phyloP scores from a whole-genome alignment of 2,888 invertebrate genomes.

The Drosophila colorata region DNA sequence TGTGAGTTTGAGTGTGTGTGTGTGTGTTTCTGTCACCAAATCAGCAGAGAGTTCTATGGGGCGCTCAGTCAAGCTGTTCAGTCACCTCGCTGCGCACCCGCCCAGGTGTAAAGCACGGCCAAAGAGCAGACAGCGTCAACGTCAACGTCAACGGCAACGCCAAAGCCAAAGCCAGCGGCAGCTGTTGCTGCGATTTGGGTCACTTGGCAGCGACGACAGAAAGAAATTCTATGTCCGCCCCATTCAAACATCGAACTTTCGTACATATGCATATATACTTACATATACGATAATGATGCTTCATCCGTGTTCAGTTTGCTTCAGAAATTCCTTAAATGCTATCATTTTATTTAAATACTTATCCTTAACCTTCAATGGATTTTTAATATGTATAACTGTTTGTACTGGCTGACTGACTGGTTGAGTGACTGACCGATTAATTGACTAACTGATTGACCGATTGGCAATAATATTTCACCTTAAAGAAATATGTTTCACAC shows the following conservation, averaged over 20 bases:
- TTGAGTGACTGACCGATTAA: no score
- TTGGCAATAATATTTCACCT: no score
- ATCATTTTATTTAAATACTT: background rate
- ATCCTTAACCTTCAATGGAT: no score
- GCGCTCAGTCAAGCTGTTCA: constrained; percentile 11
- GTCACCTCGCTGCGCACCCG: background rate
- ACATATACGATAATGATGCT: background rate
- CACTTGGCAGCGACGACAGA: constrained; percentile 43
- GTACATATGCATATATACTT: background rate
- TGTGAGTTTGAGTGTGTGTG: constrained; percentile 9
- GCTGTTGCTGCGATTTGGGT: constrained; percentile 32
- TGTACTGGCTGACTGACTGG: no score
- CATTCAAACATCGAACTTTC: background rate
- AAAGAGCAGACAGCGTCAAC: constrained; percentile 1
- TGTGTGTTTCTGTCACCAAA: constrained; percentile 9
- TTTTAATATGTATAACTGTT: no score
- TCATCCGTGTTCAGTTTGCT: background rate
- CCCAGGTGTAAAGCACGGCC: constrained; percentile 16
- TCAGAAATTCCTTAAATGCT: background rate
- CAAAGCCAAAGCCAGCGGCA: constrained; percentile 1
- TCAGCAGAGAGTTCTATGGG: constrained; percentile 32
- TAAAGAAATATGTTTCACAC: no score
- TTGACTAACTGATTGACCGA: no score
- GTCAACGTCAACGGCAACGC: background rate
- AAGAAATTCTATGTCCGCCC: constrained; percentile 12